phyloP scores from a whole-genome alignment of 2,797 vertebrate species.

The Falco novaeseelandiae region DNA sequence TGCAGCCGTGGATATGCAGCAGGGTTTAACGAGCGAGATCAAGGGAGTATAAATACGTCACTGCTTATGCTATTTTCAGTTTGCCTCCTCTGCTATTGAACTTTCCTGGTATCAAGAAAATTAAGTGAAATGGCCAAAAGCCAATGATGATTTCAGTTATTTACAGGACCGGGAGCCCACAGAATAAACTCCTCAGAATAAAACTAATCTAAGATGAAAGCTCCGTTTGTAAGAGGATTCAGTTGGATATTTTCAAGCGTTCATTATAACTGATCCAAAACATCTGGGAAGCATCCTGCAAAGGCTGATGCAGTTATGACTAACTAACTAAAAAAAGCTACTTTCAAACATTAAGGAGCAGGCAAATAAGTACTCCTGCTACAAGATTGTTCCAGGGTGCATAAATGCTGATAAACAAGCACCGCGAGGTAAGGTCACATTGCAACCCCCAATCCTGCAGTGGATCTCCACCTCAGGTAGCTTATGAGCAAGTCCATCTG shows the following conservation, averaged over 20 bases:
- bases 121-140: not conserved
- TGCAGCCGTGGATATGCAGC: rapidly evolving
- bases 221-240: not conserved
- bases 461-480: not conserved
- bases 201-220: conserved; percentile 6
- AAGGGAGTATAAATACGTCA: not conserved
- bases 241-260: not conserved
- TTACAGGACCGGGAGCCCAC: not conserved
- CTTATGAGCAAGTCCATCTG: not conserved
- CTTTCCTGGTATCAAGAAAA: not conserved
- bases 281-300: not conserved
- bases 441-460: rapidly evolving
- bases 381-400: not conserved
- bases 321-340: not conserved
- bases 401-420: not conserved
- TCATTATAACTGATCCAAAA: conserved; percentile 1
- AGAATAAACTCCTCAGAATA: not conserved
- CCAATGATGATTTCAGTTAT: not conserved
- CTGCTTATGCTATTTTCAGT: not conserved
- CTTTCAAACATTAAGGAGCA: not conserved
- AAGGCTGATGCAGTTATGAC: not conserved
- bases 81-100: not conserved
- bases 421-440: rapidly evolving
- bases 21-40: not conserved
- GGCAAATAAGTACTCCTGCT: not conserved